These are phyloP conservation scores for Python bivittatus DNA, from an alignment of 2,113 vertebrate genomes.

Conservation along the genomic window DNA sequence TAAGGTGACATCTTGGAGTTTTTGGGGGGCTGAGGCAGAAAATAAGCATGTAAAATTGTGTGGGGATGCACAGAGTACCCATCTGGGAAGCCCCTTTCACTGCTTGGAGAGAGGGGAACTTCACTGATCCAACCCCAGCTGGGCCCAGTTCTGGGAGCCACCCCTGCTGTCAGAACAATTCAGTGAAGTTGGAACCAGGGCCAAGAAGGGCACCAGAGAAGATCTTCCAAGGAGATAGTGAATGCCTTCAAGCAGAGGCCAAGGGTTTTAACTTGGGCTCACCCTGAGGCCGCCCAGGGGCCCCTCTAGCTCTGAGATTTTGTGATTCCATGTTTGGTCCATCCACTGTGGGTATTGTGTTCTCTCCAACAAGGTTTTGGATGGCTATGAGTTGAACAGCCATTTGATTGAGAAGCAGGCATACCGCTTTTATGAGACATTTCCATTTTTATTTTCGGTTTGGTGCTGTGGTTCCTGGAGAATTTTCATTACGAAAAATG, in stretches of 20 bases:
- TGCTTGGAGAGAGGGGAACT: neutral
- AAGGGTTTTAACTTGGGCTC: neutral
- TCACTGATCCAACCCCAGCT: neutral
- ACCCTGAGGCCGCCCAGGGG: neutral
- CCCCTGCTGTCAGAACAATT: neutral
- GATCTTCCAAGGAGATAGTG: neutral
- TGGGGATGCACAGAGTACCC: neutral
- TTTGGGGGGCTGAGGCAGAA: neutral
- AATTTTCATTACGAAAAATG: neutral
- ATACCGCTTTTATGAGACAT: neutral
- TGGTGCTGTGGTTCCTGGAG: neutral
- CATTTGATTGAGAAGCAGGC: neutral
- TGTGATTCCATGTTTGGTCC: neutral
- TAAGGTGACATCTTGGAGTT: constrained; percentile 69
- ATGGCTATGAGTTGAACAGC: no score
- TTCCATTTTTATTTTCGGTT: neutral
- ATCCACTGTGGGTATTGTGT: neutral
- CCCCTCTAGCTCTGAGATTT: neutral
- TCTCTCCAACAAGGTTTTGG: neutral
- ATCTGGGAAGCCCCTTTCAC: neutral
- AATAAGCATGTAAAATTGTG: rapidly evolving
- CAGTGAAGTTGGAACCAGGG: neutral
- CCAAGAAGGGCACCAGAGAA: neutral
- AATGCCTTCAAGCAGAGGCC: neutral
- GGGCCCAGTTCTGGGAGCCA: neutral